Conservation (phyloP, 2,113 vertebrate genomes). For the Seriola aureovittata region DNA sequence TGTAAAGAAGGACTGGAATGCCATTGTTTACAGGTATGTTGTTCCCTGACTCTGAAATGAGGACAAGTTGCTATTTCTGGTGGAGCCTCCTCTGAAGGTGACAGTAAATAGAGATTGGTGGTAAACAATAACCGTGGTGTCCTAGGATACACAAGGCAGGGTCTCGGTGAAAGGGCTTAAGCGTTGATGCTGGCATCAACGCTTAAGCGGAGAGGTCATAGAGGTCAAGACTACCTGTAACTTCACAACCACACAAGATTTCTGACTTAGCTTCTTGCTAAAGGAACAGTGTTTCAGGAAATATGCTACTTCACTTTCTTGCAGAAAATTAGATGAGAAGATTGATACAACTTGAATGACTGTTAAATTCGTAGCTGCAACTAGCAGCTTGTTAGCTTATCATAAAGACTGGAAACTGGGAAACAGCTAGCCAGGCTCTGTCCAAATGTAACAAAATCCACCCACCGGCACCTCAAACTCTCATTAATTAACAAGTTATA, state of each 20-base stretch:
- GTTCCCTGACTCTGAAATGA: conserved; percentile 50
- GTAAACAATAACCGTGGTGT: conserved; percentile 52
- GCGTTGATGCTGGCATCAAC: neutral
- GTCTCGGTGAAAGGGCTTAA: neutral
- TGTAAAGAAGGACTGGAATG: conserved; percentile 64
- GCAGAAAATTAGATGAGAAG: neutral
- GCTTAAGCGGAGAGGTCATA: neutral
- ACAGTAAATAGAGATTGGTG: conserved; percentile 35
- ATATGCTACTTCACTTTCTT: neutral
- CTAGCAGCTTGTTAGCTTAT: neutral
- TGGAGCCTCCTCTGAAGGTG: conserved; percentile 49
- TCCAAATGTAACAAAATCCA: neutral
- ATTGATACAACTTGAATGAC: no score
- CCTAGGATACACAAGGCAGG: neutral
- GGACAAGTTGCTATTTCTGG: conserved; percentile 64
- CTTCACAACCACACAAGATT: neutral
- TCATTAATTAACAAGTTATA: neutral
- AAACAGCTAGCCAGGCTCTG: neutral
- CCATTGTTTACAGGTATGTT: conserved; percentile 67
- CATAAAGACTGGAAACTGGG: neutral
- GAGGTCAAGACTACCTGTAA: neutral
- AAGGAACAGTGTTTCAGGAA: neutral
- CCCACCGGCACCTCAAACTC: neutral
- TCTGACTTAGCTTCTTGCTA: neutral
- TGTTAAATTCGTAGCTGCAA: neutral